phyloP scores from a whole-genome alignment of 2,888 invertebrate genomes.

The Uropetala carovei region DNA sequence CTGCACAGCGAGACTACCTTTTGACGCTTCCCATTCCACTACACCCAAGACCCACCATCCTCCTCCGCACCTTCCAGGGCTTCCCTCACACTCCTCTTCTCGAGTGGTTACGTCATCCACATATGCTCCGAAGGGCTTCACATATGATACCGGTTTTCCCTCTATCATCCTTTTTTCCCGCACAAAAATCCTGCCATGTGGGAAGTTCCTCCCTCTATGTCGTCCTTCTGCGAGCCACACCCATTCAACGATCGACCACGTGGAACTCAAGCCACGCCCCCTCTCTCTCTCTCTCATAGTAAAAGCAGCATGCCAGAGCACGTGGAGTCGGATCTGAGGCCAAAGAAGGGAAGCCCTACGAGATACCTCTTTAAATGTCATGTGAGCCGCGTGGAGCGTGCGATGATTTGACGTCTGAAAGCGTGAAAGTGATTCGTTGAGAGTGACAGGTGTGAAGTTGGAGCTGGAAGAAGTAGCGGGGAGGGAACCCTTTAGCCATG shows the following conservation, averaged over 20 bases:
- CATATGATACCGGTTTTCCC: constrained; percentile 56
- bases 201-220: background rate
- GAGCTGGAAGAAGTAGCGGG: constrained; percentile 26
- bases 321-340: background rate
- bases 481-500: background rate
- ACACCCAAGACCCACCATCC: background rate
- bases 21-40: constrained; percentile 28
- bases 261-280: background rate
- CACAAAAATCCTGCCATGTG: background rate
- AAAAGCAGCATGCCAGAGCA: background rate
- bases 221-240: background rate
- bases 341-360: background rate
- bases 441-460: constrained; percentile 67
- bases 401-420: constrained; percentile 68
- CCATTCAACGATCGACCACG: background rate
- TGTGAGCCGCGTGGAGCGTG: constrained; percentile 67
- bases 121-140: constrained; percentile 53
- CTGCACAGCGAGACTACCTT: background rate
- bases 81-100: background rate
- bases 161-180: constrained; percentile 1
- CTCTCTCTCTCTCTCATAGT: background rate
- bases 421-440: constrained; percentile 68
- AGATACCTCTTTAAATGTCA: constrained; percentile 56
- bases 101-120: constrained; percentile 62
- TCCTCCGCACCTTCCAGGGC: background rate